Evolutionary conservation across 2,797 vertebrate genomes (phyloP).

Genomic region (Peromyscus nudipes): DNA sequence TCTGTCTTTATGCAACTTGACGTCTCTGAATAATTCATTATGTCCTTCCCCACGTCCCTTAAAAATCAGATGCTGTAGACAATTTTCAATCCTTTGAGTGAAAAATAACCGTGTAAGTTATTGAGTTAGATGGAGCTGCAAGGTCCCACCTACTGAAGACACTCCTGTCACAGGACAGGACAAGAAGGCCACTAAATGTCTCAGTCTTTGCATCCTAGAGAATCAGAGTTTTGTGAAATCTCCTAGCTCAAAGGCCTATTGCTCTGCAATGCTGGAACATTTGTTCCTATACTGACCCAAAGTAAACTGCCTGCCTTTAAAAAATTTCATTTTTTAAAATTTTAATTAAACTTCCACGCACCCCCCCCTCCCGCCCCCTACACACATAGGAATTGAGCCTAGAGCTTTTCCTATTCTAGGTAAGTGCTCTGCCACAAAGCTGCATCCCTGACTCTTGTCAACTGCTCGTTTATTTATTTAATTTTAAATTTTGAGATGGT

Average conservation of each 20-base stretch:
- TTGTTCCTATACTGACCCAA: not conserved
- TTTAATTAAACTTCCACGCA: not conserved
- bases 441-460: not conserved
- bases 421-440: not conserved
- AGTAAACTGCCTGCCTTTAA: not conserved
- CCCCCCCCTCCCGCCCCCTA: not conserved
- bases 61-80: constrained; percentile 28
- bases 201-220: not conserved
- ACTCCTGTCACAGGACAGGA: not conserved
- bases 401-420: not conserved
- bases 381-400: not conserved
- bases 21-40: constrained; percentile 78
- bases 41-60: constrained; percentile 53
- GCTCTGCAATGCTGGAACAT: too few relatives aligned
- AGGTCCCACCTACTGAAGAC: not conserved
- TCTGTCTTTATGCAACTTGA: constrained; percentile 74
- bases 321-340: not conserved
- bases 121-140: not conserved
- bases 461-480: not conserved
- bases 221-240: not conserved
- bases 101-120: not conserved
- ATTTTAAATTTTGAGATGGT: too few relatives aligned
- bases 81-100: constrained; percentile 38
- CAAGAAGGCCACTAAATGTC: not conserved
- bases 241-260: too few relatives aligned